Conservation (phyloP, 1,140 invertebrate genomes). For the Papilio polyxenes region DNA sequence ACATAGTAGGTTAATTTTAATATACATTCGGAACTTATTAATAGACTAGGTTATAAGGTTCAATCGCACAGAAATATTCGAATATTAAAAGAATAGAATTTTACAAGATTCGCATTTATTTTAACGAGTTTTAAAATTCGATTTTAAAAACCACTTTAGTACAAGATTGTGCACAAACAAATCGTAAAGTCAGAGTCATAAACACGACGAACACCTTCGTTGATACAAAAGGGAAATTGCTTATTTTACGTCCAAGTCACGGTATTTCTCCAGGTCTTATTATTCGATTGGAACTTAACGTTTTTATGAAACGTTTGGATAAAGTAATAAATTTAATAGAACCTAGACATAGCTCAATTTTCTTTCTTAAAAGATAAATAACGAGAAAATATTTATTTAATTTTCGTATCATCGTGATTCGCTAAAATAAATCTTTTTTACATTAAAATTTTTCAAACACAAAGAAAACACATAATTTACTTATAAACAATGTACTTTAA, state of each 20-base stretch:
- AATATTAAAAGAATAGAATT: constrained; percentile 33
- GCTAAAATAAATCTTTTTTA: neutral
- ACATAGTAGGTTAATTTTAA: neutral
- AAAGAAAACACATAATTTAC: constrained; percentile 1
- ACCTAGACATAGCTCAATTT: neutral
- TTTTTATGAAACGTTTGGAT: constrained; percentile 54
- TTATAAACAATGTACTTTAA: constrained; percentile 6
- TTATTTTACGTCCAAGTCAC: constrained; percentile 68
- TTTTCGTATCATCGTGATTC: neutral
- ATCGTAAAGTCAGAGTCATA: constrained; percentile 70
- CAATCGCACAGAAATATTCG: neutral
- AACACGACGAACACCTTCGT: constrained; percentile 66
- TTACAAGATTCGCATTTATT: constrained; percentile 47
- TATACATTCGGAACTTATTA: neutral
- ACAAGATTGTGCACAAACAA: constrained; percentile 60
- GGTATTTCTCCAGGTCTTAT: constrained; percentile 58
- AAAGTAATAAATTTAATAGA: constrained; percentile 5
- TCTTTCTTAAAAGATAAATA: neutral
- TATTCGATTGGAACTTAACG: constrained; percentile 63
- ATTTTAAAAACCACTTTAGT: constrained; percentile 59
- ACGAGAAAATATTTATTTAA: neutral
- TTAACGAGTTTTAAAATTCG: constrained; percentile 60
- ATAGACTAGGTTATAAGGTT: neutral
- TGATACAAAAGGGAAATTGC: constrained; percentile 74
- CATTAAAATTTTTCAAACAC: neutral